Percentiles rank a stretch among this genome's conserved stretches.
phyloP scores from a whole-genome alignment of 2,888 invertebrate genomes.

The Branchinecta sandiegonensis region DNA sequence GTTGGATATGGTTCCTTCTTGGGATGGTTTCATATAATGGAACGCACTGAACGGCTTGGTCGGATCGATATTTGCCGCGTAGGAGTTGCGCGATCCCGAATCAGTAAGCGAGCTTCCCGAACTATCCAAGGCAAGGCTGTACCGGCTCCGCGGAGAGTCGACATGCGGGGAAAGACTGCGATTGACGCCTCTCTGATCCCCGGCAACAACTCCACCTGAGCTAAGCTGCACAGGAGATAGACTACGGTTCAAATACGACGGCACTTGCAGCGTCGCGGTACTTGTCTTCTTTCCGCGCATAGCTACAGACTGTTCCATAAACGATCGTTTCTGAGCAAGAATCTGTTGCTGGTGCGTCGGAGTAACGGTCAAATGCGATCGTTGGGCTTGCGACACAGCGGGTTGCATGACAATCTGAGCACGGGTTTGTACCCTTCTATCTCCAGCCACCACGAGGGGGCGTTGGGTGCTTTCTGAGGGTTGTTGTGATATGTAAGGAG shows the following conservation, averaged over 20 bases:
- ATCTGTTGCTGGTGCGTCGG: conserved; percentile 36
- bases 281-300: not conserved
- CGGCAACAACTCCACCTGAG: not conserved
- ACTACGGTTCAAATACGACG: not conserved
- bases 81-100: conserved; percentile 9
- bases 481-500: conserved; percentile 29
- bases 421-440: not conserved
- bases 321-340: conserved; percentile 16
- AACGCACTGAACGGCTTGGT: conserved; percentile 29
- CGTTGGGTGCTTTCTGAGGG: conserved; percentile 12
- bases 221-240: conserved; percentile 11
- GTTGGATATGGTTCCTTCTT: conserved; percentile 19
- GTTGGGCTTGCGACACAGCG: conserved; percentile 35
- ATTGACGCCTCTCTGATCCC: conserved; percentile 25
- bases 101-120: conserved; percentile 23
- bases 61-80: conserved; percentile 27
- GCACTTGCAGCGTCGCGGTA: not conserved
- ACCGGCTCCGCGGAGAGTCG: conserved; percentile 21
- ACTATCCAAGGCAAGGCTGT: conserved; percentile 26
- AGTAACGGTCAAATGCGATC: conserved; percentile 29
- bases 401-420: not conserved
- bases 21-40: not conserved
- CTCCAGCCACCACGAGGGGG: not conserved
- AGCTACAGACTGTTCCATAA: not conserved
- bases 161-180: conserved; percentile 29